A percentile compares a stretch with the other conserved stretches of the same genome.
These are phyloP conservation scores for Hypocryptadius cinnamomeus DNA, from an alignment of 2,113 vertebrate species.

Conservation along the genomic window DNA sequence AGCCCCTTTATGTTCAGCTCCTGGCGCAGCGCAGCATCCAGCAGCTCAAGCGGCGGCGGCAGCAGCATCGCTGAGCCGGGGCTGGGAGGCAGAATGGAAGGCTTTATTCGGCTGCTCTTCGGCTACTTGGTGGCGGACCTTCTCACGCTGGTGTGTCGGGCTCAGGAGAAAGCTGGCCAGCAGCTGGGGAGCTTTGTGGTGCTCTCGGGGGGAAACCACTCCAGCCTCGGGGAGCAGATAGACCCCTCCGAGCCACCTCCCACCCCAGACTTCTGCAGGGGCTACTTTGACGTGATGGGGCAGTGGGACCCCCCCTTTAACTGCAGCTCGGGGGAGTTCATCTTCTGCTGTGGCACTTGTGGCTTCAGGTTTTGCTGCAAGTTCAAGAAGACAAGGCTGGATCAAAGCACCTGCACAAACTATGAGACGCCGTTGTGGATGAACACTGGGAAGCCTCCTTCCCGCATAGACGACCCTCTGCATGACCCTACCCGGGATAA, in stretches of 20 bases:
- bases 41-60: constrained; percentile 63
- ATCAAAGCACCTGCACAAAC: constrained; percentile 95
- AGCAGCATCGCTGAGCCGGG: constrained; percentile 53
- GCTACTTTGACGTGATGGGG: constrained; percentile 99
- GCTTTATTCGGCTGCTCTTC: constrained; percentile 79
- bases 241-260: constrained; percentile 84
- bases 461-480: constrained; percentile 85
- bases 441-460: constrained; percentile 87
- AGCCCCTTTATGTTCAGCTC: constrained; percentile 70
- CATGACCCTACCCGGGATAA: constrained; percentile 95
- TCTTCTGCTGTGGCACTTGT: constrained; percentile 99
- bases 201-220: constrained; percentile 87
- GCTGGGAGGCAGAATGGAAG: constrained; percentile 73
- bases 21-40: constrained; percentile 67
- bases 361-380: constrained; percentile 99
- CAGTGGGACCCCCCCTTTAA: constrained; percentile 97
- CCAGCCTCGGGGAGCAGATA: constrained; percentile 78
- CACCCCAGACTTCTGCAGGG: constrained; percentile 87
- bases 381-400: constrained; percentile 86
- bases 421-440: constrained; percentile 94
- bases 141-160: constrained; percentile 86
- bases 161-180: constrained; percentile 88
- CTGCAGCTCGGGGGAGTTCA: constrained; percentile 94
- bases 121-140: constrained; percentile 92
- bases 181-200: constrained; percentile 88